Conservation (phyloP, 2,113 vertebrate genomes). For the Misgurnus anguillicaudatus region DNA sequence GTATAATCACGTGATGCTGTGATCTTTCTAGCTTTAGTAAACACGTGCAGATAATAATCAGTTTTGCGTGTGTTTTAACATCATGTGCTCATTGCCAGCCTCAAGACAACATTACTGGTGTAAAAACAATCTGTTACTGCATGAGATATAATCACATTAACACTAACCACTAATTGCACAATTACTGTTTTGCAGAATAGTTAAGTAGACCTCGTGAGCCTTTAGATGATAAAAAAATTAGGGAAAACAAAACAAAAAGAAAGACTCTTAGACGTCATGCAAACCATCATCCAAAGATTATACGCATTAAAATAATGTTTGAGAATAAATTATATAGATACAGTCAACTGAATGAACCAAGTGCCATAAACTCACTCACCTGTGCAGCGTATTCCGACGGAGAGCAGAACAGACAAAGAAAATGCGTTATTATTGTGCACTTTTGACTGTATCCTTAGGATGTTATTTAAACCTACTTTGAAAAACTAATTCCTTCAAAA, state of each 20-base stretch:
- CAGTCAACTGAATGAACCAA: not conserved
- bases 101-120: not conserved
- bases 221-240: not conserved
- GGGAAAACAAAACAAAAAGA: not conserved
- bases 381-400: not conserved
- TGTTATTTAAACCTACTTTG: not conserved
- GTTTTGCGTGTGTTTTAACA: not conserved
- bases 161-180: not conserved
- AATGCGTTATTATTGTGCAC: not conserved
- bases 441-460: not conserved
- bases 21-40: slow-evolving; percentile 1
- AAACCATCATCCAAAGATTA: not conserved
- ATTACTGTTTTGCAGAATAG: not conserved
- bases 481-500: not conserved
- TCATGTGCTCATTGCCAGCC: slow-evolving; percentile 30
- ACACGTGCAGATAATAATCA: slow-evolving; percentile 9
- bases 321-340: not conserved
- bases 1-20: not conserved
- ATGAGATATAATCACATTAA: not conserved
- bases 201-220: not conserved
- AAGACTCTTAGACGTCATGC: slow-evolving; percentile 11
- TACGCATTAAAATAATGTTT: not conserved
- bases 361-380: slow-evolving; percentile 18
- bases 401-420: not conserved
- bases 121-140: not conserved